A percentile compares a stretch with the other conserved stretches of the same genome.
These are phyloP conservation scores for Enteromius treurensis DNA, from an alignment of 2,797 vertebrate species.

Conservation along the genomic window DNA sequence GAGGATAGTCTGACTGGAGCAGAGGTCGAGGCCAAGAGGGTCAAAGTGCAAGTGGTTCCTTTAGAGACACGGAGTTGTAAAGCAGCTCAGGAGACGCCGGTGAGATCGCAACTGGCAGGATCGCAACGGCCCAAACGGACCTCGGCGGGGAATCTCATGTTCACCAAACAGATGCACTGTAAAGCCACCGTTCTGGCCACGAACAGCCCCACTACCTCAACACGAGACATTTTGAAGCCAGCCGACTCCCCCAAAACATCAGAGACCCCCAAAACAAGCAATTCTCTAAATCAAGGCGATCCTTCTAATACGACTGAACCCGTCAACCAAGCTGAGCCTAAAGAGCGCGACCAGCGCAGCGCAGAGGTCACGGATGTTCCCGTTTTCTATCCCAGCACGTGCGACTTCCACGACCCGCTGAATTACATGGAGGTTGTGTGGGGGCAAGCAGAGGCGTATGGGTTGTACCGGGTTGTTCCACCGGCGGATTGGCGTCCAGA, in stretches of 20 bases:
- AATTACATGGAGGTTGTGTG: conserved; percentile 91
- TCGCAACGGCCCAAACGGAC: conserved; percentile 89
- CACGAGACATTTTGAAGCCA: conserved; percentile 63
- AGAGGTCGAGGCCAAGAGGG: conserved; percentile 86
- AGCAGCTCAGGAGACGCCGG: conserved; percentile 63
- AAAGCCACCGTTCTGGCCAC: conserved; percentile 84
- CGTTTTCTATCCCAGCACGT: conserved; percentile 84
- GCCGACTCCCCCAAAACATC: conserved; percentile 82
- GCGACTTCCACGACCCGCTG: conserved; percentile 97
- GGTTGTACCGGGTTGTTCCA: conserved; percentile 93
- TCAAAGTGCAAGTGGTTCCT: conserved; percentile 81
- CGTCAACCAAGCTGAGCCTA: conserved; percentile 73
- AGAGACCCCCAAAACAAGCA: conserved; percentile 71
- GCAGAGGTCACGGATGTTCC: conserved; percentile 88
- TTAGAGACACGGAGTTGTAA: conserved; percentile 79
- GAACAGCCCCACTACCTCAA: conserved; percentile 94
- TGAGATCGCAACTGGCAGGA: conserved; percentile 71
- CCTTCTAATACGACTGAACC: conserved; percentile 61
- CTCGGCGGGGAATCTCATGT: conserved; percentile 87
- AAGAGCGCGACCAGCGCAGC: conserved; percentile 76
- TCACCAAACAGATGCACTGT: conserved; percentile 94
- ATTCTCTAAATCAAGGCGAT: conserved; percentile 81
- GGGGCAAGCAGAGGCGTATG: conserved; percentile 88
- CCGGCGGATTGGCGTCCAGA: conserved; percentile 96
- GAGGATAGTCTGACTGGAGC: conserved; percentile 60